Conservation (phyloP, 2,113 vertebrate genomes). For the Cephalopterus ornatus region DNA sequence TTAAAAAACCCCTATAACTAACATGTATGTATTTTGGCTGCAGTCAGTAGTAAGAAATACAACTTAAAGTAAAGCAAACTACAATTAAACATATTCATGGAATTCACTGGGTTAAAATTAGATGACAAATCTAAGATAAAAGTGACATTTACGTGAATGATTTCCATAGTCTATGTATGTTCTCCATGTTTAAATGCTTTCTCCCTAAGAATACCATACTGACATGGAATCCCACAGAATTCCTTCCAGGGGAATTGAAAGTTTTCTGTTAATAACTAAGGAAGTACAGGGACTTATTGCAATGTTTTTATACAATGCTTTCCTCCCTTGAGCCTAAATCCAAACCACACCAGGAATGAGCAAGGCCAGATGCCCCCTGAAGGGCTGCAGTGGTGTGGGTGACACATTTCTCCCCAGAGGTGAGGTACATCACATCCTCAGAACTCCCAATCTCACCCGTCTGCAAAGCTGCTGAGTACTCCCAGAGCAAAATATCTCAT, state of each 20-base stretch:
- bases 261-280: conserved; percentile 47
- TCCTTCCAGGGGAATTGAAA: conserved; percentile 30
- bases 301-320: neutral
- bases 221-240: neutral
- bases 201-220: neutral
- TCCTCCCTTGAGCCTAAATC: conserved; percentile 27
- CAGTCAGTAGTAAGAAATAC: neutral
- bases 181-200: neutral
- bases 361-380: neutral
- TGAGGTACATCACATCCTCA: neutral
- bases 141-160: conserved; percentile 26
- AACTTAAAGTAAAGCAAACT: neutral
- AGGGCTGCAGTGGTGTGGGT: neutral
- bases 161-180: conserved; percentile 13
- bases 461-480: conserved; percentile 13
- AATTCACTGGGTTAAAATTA: conserved; percentile 15
- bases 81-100: neutral
- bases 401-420: neutral
- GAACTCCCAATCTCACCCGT: neutral
- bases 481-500: neutral
- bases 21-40: neutral
- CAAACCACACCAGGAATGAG: neutral
- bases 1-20: neutral
- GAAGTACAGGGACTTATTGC: conserved; percentile 37
- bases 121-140: conserved; percentile 10